Percentiles rank a stretch among this genome's conserved stretches.
These are phyloP conservation scores for Lycocorax pyrrhopterus DNA, from an alignment of 2,113 vertebrate genomes.

Conservation along the genomic window DNA sequence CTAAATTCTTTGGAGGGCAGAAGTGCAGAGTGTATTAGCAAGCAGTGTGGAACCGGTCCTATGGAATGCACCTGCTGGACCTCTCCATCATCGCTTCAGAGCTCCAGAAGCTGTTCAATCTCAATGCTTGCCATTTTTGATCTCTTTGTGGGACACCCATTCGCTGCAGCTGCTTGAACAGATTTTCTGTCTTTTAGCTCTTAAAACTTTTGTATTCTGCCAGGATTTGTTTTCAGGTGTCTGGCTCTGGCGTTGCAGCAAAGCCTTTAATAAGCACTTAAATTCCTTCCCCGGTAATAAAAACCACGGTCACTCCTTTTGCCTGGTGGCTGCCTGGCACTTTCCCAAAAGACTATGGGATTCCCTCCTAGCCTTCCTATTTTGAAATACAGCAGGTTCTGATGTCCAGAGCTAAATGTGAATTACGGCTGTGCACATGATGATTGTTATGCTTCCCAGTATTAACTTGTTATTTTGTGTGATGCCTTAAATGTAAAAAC, in stretches of 20 bases:
- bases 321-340: not conserved
- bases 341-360: not conserved
- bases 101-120: not conserved
- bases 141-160: not conserved
- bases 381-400: not conserved
- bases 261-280: conserved; percentile 13
- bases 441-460: not conserved
- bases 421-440: not conserved
- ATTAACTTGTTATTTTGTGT: not conserved
- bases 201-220: not conserved
- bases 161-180: not conserved
- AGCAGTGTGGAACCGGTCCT: not conserved
- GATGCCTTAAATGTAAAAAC: conserved; percentile 27
- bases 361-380: not conserved
- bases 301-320: not conserved
- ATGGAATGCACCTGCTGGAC: fast-evolving
- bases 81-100: not conserved
- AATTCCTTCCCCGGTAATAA: not conserved
- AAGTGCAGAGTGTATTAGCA: not conserved
- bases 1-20: not conserved
- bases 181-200: not conserved
- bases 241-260: not conserved
- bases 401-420: not conserved
- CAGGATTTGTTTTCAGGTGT: not conserved
- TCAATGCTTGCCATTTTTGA: not conserved